Evolutionary conservation across 1,140 invertebrate genomes (phyloP).

Genomic region (Drosophila neocordata): DNA sequence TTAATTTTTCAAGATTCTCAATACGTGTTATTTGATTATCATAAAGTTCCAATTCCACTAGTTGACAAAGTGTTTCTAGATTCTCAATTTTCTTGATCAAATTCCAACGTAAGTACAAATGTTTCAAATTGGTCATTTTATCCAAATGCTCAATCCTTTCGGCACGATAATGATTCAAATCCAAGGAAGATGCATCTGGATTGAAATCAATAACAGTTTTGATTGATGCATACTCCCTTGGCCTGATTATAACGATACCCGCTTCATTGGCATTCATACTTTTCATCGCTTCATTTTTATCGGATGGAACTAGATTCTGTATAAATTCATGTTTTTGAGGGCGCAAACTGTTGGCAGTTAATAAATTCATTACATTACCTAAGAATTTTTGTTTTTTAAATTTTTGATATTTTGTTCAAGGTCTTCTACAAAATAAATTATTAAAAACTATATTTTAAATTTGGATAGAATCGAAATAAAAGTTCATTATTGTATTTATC

Average conservation of each 20-base stretch:
- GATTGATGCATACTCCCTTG: background rate
- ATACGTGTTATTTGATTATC: constrained; percentile 2
- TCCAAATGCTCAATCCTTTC: background rate
- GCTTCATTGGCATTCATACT: background rate
- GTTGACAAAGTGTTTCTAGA: background rate
- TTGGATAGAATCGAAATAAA: no score
- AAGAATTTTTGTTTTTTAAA: background rate
- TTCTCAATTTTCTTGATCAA: constrained; percentile 1
- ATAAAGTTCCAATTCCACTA: background rate
- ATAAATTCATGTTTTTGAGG: background rate
- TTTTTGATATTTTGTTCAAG: background rate
- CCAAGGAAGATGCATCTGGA: background rate
- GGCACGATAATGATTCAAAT: background rate
- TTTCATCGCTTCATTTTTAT: no score
- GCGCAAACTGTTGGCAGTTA: background rate
- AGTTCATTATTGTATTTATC: no score
- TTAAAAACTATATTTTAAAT: no score
- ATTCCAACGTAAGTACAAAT: constrained; percentile 2
- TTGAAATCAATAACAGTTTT: background rate
- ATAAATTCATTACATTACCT: constrained; percentile 2
- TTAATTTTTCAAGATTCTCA: background rate
- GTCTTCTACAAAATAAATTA: background rate
- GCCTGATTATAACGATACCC: background rate
- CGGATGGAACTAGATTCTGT: background rate
- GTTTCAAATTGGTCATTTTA: background rate